A percentile compares a stretch with the other conserved stretches of the same genome.
Evolutionary conservation across 2,113 vertebrate species (phyloP).

Genomic region (Percina caprodes): DNA sequence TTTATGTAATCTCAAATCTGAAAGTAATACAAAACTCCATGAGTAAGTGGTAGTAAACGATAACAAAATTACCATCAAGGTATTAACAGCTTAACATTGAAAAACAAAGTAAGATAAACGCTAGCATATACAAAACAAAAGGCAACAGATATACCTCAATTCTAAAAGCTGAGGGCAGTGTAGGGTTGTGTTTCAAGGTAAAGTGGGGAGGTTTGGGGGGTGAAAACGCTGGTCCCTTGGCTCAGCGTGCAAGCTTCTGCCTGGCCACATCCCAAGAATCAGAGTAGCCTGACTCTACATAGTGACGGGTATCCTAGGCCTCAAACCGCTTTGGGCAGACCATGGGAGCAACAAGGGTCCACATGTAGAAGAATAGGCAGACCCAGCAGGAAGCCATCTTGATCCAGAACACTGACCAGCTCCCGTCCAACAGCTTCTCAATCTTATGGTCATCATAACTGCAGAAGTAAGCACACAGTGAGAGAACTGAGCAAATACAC

Average conservation of each 20-base stretch:
- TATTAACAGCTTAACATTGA: slow-evolving; percentile 65
- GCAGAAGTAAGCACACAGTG: slow-evolving; percentile 34
- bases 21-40: slow-evolving; percentile 52
- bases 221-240: slow-evolving; percentile 56
- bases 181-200: slow-evolving; percentile 61
- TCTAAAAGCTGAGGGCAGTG: slow-evolving; percentile 62
- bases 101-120: slow-evolving; percentile 53
- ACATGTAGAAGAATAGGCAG: slow-evolving; percentile 91
- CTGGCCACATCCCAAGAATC: slow-evolving; percentile 27
- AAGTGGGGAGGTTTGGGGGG: slow-evolving; percentile 15
- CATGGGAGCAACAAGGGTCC: slow-evolving; percentile 91
- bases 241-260: slow-evolving; percentile 43
- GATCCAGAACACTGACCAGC: slow-evolving; percentile 96
- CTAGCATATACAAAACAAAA: slow-evolving; percentile 67
- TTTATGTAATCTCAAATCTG: slow-evolving; percentile 33
- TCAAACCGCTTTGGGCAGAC: slow-evolving; percentile 88
- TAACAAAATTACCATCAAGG: slow-evolving; percentile 58
- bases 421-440: slow-evolving; percentile 91
- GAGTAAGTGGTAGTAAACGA: slow-evolving; percentile 68
- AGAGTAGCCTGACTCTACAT: slow-evolving; percentile 11
- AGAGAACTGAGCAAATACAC: neutral
- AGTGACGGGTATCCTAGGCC: slow-evolving; percentile 68
- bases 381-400: slow-evolving; percentile 97
- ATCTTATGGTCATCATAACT: slow-evolving; percentile 92
- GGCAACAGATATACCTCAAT: slow-evolving; percentile 70